Evolutionary conservation across 2,113 vertebrate genomes (phyloP).

Genomic region (Phylloscopus trochilus): DNA sequence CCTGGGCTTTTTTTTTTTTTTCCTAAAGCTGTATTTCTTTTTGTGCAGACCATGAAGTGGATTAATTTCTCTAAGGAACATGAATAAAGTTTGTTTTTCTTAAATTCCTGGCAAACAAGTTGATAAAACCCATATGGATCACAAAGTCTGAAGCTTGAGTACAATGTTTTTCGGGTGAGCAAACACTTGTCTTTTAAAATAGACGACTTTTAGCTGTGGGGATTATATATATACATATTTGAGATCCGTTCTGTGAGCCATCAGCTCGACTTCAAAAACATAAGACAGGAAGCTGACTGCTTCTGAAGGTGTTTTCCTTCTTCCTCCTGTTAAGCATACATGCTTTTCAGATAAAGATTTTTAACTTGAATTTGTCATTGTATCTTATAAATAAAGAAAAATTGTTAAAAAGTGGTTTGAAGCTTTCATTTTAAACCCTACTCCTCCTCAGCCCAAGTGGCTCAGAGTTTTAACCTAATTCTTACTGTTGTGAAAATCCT

Average conservation of each 20-base stretch:
- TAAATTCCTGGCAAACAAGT: conserved; percentile 59
- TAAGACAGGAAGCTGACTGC: conserved; percentile 38
- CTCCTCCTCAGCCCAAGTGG: background rate
- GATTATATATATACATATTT: conserved; percentile 42
- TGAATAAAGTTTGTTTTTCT: conserved; percentile 60
- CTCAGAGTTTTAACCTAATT: background rate
- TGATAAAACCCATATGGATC: conserved; percentile 66
- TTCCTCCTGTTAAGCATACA: background rate
- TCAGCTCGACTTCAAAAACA: conserved; percentile 16
- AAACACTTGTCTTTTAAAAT: conserved; percentile 63
- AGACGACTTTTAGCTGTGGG: conserved; percentile 1
- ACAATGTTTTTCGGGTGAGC: conserved; percentile 32
- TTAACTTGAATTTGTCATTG: background rate
- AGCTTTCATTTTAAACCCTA: background rate
- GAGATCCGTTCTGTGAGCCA: conserved; percentile 9
- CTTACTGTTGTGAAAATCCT: background rate
- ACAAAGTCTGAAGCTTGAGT: conserved; percentile 16
- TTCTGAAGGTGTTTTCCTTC: conserved; percentile 28
- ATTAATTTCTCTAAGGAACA: conserved; percentile 43
- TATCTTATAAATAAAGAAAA: background rate
- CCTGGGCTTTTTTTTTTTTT: background rate
- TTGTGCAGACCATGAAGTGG: background rate
- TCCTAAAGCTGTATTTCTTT: conserved; percentile 23
- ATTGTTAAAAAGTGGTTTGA: background rate
- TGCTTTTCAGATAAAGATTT: background rate